Evolutionary conservation across 2,113 vertebrate genomes (phyloP), one percentile per base, ranked within the genome.

Genomic region (Ivindomyrus marchei): DNA sequence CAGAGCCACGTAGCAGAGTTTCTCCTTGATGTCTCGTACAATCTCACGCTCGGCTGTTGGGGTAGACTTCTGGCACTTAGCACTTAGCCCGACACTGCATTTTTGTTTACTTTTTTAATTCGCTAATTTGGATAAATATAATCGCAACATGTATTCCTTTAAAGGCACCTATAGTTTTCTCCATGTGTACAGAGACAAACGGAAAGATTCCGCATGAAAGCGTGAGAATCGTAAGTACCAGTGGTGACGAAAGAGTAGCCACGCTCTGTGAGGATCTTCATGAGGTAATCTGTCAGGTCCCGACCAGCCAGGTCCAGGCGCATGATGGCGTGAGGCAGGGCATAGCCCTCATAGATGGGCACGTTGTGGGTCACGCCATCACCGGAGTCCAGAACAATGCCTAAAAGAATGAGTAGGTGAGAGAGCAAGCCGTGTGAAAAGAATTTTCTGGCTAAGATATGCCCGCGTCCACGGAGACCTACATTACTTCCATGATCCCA

Each of bases 191-290:
- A 47, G 17, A 4, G 83, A n/a, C n/a, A 21, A n/a, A 47, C 9
- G 21, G 39, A 42, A 80, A 17, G 19, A 85, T 24, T 47, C 5
- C 0, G 1, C 19, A 42, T 13, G 42, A 36, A 36, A 19, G n/a
- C 49, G 27, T 17, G 27, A 53, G 70, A 53, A 62, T 36, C 46
- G 11, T 58, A 46, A 96, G 94, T 92, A 98, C 98, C 98, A 0
- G 97, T 99, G 90, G 97, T 99, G 91, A 99, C 98, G 89, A 99
- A 99, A 90, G 98, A 99, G 92, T 99, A 98, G 91, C 98, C 98
- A 85, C 97, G 97, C 92, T 99, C 98, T 0, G 98, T 99, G 91
- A 99, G 96, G 95, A 98, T 99, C 95, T 99, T 99, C 98, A 99
- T 99, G 94, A 99, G 97, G 95, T 99, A 98, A 95, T 99, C 98